phyloP scores from a whole-genome alignment of 2,113 vertebrate species.

The Ornithorhynchus anatinus region DNA sequence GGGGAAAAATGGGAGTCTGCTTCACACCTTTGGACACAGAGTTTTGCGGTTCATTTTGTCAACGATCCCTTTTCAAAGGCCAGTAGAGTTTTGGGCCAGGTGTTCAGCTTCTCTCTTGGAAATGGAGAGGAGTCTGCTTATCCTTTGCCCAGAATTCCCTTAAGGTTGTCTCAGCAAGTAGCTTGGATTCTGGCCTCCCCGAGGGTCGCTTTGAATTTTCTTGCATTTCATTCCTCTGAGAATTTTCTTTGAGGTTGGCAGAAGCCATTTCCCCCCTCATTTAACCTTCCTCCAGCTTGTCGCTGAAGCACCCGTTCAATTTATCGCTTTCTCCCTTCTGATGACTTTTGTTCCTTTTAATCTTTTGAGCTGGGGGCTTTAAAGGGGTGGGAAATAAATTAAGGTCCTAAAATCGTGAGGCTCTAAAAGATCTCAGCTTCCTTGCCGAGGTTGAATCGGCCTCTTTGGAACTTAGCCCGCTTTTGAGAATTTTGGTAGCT shows the following conservation, averaged over 20 bases:
- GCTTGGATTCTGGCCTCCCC: neutral
- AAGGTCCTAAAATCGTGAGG: neutral
- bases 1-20: constrained; percentile 4
- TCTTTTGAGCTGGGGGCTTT: neutral
- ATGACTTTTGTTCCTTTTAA: neutral
- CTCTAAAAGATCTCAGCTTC: neutral
- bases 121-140: constrained; percentile 1
- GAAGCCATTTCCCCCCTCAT: neutral
- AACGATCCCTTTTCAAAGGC: constrained; percentile 5
- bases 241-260: neutral
- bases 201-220: neutral
- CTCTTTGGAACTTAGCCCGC: neutral
- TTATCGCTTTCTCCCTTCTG: neutral
- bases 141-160: constrained; percentile 3
- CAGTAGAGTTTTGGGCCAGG: constrained; percentile 26
- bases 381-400: neutral
- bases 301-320: neutral
- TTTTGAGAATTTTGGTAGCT: neutral
- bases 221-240: neutral
- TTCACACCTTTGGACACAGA: neutral
- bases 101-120: constrained; percentile 1
- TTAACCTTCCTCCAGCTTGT: constrained; percentile 24
- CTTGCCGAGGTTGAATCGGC: neutral
- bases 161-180: constrained; percentile 2
- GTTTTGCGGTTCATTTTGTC: constrained; percentile 23